Evolutionary conservation across 2,888 invertebrate species (phyloP), one percentile per base, ranked within the genome.

Genomic region (Pyrrhia umbra): DNA sequence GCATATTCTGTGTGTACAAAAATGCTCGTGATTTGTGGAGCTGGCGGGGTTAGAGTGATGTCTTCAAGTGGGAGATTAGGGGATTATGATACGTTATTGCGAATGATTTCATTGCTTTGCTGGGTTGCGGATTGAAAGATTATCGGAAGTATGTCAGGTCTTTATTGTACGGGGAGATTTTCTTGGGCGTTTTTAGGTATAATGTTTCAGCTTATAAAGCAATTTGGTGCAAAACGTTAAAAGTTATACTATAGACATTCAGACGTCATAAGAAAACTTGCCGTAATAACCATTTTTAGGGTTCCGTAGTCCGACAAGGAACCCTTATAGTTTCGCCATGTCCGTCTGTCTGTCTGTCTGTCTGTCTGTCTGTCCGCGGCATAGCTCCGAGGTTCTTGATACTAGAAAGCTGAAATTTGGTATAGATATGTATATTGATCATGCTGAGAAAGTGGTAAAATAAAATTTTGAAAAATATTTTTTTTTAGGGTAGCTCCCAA

Each of bases 1-100:
- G 25, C 39, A 64, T 56, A 58, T 65, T 50, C 50, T 18, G 34
- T 67, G 52, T 67, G 54, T 46, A 46, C 40, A 16, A 30, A 57
- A 40, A 52, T 45, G n/a, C 21, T 65, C 8, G 52, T n/a, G 52
- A 51, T 59, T 69, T 57, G 52, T 54, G 45, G 20, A 54, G 45
- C 55, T 54, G 46, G 46, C 21, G 39, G 51, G 60, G 37, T 8
- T 16, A 45, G 21, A 62, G 27, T n/a, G 59, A 52, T 49, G 62
- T 68, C 52, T 49, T 54, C 50, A 40, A 61, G 54, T 18, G 13
- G 18, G 49, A 50, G 61, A 68, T 68, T 68, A 68, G 16, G 5
- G 52, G 49, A 43, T 49, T 39, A 39, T 68, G 67, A 67, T 68
- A 67, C 47, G 60, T 67, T 67, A 67, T 68, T 68, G 61, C 61